Evolutionary conservation across 2,888 invertebrate species (phyloP), one percentile per base, ranked within the genome.

Genomic region (Stenurella melanura): DNA sequence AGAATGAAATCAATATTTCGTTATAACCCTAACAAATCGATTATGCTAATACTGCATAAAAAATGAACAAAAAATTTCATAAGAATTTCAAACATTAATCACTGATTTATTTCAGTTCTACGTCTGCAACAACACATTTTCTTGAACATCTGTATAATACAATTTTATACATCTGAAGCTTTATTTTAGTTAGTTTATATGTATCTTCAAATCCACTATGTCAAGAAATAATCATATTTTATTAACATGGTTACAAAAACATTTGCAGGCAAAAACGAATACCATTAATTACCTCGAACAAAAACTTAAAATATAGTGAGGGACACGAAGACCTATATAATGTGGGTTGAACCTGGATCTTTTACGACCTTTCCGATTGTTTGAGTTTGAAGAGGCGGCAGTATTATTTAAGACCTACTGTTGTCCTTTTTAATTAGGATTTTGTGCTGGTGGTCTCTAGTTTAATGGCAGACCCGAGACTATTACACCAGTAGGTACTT

Each of bases 371-470:
- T 64, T 64, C 58, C 80, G 74, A 76, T 79, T 76, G 78, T 76
- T 76, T 61, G 60, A 75, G 73, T 79, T 78, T 77, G 76, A 77
- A 77, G 75, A 77, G 81, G 79, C 79, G 79, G 78, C 74, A 63
- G 58, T 71, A 75, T 80, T 77, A 80, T 77, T 78, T 77, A 77
- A 78, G 74, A 77, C 76, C 76, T 76, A 74, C 77, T 76, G 77
- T 78, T 74, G 77, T 77, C 73, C 70, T 73, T 75, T 80, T 77
- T 80, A 80, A 78, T 78, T 77, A 77, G 70, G 64, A 68, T 68
- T 63, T 57, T 64, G 73, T 67, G 70, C 73, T 75, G 70, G 69
- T 68, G 64, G 64, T 42, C 42, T 42, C 11, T 42, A 12, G 42
- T 38, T 18, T 42, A 18, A 64, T 30, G 42, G 18, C 15, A 1